Evolutionary conservation across 1,140 invertebrate genomes (phyloP).

Genomic region (Cydia splendana): DNA sequence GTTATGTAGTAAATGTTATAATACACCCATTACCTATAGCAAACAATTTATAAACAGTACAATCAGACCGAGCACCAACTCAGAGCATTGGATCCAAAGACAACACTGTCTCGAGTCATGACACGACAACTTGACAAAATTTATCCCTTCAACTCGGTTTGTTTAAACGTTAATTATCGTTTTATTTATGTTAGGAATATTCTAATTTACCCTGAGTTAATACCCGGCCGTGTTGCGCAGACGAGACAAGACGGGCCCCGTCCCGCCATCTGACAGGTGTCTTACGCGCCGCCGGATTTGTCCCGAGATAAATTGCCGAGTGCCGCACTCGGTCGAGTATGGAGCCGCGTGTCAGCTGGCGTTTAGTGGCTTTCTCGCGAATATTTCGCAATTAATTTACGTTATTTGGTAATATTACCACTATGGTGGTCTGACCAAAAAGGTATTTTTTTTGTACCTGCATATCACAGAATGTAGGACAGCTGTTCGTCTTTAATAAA

Average conservation of each 20-base stretch:
- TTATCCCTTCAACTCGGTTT: conserved; percentile 59
- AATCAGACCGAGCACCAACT: neutral
- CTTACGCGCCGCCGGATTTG: conserved; percentile 65
- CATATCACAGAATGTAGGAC: neutral
- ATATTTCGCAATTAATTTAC: neutral
- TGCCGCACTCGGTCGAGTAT: conserved; percentile 36
- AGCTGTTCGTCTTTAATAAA: too few species aligned
- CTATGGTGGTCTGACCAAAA: neutral
- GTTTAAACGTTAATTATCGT: conserved; percentile 67
- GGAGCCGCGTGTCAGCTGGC: conserved; percentile 22
- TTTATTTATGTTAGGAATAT: conserved; percentile 71
- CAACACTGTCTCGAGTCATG: conserved; percentile 47
- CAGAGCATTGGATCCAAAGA: conserved; percentile 29
- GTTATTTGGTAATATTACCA: neutral
- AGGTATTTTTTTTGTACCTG: neutral
- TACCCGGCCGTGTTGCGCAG: conserved; percentile 47
- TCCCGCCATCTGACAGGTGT: conserved; percentile 69
- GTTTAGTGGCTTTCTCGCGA: neutral
- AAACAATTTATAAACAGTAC: neutral
- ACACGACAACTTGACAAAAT: conserved; percentile 59
- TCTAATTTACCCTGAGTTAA: conserved; percentile 62
- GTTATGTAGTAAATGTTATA: too few species aligned
- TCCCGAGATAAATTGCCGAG: conserved; percentile 61
- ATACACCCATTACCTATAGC: neutral
- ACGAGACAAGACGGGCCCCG: conserved; percentile 58